These are phyloP conservation scores for Euproctis similis DNA, from an alignment of 2,888 invertebrate genomes.

Conservation along the genomic window DNA sequence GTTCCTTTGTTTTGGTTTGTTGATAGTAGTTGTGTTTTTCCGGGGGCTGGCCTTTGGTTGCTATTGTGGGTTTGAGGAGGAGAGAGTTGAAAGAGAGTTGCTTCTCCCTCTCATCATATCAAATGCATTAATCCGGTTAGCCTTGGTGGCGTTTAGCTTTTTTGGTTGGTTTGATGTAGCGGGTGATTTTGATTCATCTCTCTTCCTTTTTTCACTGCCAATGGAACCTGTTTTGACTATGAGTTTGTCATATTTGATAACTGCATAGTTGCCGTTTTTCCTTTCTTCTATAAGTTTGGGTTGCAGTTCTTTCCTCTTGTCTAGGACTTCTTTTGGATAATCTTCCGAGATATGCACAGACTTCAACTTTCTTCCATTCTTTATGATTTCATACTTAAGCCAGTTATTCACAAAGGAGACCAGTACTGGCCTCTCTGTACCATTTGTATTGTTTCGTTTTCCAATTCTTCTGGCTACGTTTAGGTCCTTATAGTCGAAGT, in stretches of 20 bases:
- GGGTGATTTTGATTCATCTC: neutral
- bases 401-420: no score
- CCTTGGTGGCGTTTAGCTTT: no score
- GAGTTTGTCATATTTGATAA: neutral
- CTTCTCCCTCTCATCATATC: no score
- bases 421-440: no score
- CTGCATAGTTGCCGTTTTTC: neutral
- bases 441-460: slow-evolving; percentile 1
- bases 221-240: neutral
- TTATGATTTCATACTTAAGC: no score
- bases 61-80: neutral
- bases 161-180: neutral
- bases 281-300: neutral
- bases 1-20: neutral
- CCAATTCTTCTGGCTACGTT: slow-evolving; percentile 4
- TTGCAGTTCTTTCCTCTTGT: neutral
- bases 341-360: no score
- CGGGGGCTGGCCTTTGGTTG: no score
- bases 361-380: no score
- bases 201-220: neutral
- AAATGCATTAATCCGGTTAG: no score
- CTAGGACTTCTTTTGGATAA: neutral
- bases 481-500: no score
- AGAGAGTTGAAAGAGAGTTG: no score
- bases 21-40: neutral